A percentile compares a stretch with the other conserved stretches of the same genome.
phyloP scores from a whole-genome alignment of 2,888 invertebrate species.

The Eristalis arbustorum region DNA sequence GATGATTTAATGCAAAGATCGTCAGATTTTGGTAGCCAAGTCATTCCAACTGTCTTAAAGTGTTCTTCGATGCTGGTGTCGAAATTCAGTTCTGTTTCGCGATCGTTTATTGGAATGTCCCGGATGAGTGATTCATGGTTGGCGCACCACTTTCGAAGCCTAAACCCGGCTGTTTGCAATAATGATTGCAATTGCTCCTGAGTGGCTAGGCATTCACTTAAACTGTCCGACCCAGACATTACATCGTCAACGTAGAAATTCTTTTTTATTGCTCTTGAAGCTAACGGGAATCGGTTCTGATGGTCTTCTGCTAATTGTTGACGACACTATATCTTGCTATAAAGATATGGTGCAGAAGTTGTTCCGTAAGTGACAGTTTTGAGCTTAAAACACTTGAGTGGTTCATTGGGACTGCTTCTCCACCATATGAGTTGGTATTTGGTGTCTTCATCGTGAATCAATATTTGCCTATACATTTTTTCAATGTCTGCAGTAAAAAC shows the following conservation, averaged over 20 bases:
- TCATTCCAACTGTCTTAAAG: neutral
- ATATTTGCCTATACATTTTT: too few relatives aligned
- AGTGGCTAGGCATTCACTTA: neutral
- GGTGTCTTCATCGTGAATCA: too few relatives aligned
- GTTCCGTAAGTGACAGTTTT: too few relatives aligned
- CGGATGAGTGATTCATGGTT: constrained; percentile 1
- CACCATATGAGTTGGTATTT: neutral
- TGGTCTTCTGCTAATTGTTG: too few relatives aligned
- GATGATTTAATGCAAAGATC: neutral
- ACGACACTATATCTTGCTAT: too few relatives aligned
- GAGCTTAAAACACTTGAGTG: neutral
- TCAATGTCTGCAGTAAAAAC: too few relatives aligned
- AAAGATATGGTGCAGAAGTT: too few relatives aligned
- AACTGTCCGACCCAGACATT: neutral
- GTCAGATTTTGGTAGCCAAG: neutral
- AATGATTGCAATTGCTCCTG: neutral
- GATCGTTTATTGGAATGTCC: constrained; percentile 1
- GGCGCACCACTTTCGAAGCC: constrained; percentile 2
- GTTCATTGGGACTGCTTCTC: neutral
- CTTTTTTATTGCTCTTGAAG: neutral
- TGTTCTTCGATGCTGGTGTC: neutral
- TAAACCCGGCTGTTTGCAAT: constrained; percentile 6
- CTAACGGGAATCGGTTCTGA: neutral
- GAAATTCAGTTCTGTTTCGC: neutral
- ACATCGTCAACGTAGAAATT: neutral